phyloP scores from a whole-genome alignment of 2,113 vertebrate genomes.

The Actenoides hombroni region DNA sequence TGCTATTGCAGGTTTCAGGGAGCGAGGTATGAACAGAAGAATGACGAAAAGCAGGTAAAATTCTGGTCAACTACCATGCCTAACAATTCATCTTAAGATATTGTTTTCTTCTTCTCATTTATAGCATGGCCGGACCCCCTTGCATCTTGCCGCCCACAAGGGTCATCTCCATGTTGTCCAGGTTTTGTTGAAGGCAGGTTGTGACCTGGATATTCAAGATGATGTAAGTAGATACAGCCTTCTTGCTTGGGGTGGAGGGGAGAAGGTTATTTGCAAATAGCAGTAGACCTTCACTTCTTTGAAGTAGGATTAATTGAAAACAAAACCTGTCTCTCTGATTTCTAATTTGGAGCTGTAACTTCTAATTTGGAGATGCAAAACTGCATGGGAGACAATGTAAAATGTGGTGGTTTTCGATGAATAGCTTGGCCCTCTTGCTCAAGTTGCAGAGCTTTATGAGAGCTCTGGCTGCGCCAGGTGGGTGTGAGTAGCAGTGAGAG shows the following conservation, averaged over 20 bases:
- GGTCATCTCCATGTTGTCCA: slow-evolving; percentile 90
- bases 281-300: background rate
- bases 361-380: background rate
- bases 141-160: slow-evolving; percentile 94
- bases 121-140: slow-evolving; percentile 91
- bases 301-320: background rate
- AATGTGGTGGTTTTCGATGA: background rate
- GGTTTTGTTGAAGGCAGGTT: slow-evolving; percentile 93
- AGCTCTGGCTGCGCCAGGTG: background rate
- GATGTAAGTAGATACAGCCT: slow-evolving; percentile 84
- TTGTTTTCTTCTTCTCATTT: slow-evolving; percentile 64
- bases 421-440: background rate
- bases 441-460: background rate
- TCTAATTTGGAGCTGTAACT: background rate
- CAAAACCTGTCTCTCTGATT: background rate
- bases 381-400: background rate
- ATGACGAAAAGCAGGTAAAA: background rate
- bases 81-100: background rate
- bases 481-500: background rate
- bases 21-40: background rate
- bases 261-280: background rate
- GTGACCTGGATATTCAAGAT: slow-evolving; percentile 94
- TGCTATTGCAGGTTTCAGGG: background rate
- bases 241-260: background rate
- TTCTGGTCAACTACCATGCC: background rate